These are phyloP conservation scores for Phocides pigmalion DNA, from an alignment of 1,140 invertebrate genomes.

Conservation along the genomic window DNA sequence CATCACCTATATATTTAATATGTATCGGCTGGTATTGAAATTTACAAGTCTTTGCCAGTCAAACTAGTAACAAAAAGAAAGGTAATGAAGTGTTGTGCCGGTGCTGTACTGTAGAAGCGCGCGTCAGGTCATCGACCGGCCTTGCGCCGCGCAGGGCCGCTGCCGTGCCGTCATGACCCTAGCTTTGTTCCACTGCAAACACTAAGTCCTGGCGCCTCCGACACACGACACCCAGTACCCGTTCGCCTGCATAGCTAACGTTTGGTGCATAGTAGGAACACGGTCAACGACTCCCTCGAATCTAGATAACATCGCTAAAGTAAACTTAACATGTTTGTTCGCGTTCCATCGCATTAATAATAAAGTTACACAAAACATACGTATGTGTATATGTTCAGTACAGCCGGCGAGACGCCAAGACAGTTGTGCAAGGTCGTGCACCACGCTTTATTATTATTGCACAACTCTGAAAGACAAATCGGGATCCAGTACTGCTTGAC, in stretches of 20 bases:
- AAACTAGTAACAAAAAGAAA: constrained; percentile 45
- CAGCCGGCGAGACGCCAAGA: constrained; percentile 60
- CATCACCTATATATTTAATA: too few species aligned
- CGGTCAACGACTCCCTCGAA: constrained; percentile 22
- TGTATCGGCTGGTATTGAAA: neutral
- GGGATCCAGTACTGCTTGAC: constrained; percentile 60
- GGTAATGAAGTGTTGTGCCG: constrained; percentile 40
- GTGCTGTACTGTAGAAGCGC: constrained; percentile 54
- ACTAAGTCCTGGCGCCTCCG: constrained; percentile 44
- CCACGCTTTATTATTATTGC: constrained; percentile 72
- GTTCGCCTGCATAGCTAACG: constrained; percentile 39
- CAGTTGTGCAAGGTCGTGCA: constrained; percentile 74
- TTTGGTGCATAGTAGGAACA: constrained; percentile 26
- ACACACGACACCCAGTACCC: constrained; percentile 40
- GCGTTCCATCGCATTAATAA: neutral
- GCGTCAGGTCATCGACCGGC: constrained; percentile 76
- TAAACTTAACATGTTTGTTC: constrained; percentile 18
- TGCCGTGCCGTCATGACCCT: constrained; percentile 63
- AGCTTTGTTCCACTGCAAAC: constrained; percentile 59
- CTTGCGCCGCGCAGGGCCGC: constrained; percentile 73
- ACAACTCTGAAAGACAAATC: constrained; percentile 72
- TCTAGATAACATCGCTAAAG: constrained; percentile 19
- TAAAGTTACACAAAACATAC: constrained; percentile 9
- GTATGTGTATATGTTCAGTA: constrained; percentile 36
- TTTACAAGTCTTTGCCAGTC: neutral